Evolutionary conservation across 2,888 invertebrate species (phyloP).

Genomic region (Pachydiplax longipennis): DNA sequence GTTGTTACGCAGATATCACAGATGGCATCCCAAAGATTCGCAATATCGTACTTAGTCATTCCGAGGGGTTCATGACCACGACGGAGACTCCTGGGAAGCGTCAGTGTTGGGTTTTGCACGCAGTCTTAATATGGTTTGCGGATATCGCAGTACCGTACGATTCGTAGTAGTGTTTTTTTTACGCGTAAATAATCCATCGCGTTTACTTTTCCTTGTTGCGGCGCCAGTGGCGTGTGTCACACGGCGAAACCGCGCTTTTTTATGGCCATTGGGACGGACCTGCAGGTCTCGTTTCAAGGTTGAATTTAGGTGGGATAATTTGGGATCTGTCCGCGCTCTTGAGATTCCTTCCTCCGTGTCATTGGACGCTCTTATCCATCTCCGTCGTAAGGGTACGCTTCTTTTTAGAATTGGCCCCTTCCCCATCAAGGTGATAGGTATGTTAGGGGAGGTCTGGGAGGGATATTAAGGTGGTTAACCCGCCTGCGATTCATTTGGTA

Average conservation of each 20-base stretch:
- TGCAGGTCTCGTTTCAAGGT: neutral
- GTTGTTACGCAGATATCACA: too few species aligned
- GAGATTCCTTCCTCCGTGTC: neutral
- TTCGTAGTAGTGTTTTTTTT: neutral
- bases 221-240: neutral
- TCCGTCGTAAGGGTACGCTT: neutral
- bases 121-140: too few species aligned
- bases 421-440: neutral
- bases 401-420: neutral
- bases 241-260: neutral
- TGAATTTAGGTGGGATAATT: neutral
- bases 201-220: neutral
- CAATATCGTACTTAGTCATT: too few species aligned
- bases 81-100: too few species aligned
- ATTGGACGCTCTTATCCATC: neutral
- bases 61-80: too few species aligned
- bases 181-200: neutral
- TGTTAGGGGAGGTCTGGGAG: neutral
- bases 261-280: neutral
- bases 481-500: too few species aligned
- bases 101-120: too few species aligned
- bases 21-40: too few species aligned
- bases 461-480: neutral
- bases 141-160: too few species aligned
- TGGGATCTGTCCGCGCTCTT: neutral